Evolutionary conservation across 2,113 vertebrate species (phyloP).

Genomic region (Triplophysa rosa): DNA sequence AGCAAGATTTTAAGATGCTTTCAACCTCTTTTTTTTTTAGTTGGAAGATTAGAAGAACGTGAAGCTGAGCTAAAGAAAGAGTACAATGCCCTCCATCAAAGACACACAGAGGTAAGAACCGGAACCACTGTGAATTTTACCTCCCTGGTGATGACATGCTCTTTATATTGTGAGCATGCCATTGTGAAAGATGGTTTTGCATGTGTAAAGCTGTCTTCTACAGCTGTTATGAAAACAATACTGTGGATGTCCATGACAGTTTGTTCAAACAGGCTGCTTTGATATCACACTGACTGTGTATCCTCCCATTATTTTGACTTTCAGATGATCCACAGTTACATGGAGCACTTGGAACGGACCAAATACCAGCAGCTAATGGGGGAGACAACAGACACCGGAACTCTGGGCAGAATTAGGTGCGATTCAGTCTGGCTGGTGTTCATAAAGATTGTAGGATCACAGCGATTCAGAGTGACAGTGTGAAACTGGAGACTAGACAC

Average conservation of each 20-base stretch:
- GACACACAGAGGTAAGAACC: slow-evolving; percentile 91
- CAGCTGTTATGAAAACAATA: slow-evolving; percentile 12
- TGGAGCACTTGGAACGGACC: slow-evolving; percentile 96
- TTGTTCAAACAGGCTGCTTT: neutral
- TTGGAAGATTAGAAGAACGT: slow-evolving; percentile 93
- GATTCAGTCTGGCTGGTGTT: neutral
- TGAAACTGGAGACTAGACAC: neutral
- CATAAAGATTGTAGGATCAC: slow-evolving; percentile 9
- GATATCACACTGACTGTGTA: neutral
- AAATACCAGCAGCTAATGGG: slow-evolving; percentile 87
- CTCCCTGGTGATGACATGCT: neutral
- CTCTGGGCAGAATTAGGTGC: slow-evolving; percentile 83
- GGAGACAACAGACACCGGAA: slow-evolving; percentile 80
- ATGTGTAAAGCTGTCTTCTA: slow-evolving; percentile 28
- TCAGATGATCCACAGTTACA: slow-evolving; percentile 99
- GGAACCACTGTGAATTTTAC: slow-evolving; percentile 36
- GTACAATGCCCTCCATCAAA: slow-evolving; percentile 91
- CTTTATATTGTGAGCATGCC: slow-evolving; percentile 6
- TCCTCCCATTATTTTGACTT: neutral
- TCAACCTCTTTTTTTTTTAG: slow-evolving; percentile 70
- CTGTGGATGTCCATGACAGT: neutral
- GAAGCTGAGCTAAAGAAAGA: slow-evolving; percentile 97
- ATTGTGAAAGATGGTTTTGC: neutral
- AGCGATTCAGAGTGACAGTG: neutral
- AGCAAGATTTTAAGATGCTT: neutral